Evolutionary conservation across 2,113 vertebrate species (phyloP), one percentile per base, ranked within the genome.

Genomic region (Melanostigma gelatinosum): DNA sequence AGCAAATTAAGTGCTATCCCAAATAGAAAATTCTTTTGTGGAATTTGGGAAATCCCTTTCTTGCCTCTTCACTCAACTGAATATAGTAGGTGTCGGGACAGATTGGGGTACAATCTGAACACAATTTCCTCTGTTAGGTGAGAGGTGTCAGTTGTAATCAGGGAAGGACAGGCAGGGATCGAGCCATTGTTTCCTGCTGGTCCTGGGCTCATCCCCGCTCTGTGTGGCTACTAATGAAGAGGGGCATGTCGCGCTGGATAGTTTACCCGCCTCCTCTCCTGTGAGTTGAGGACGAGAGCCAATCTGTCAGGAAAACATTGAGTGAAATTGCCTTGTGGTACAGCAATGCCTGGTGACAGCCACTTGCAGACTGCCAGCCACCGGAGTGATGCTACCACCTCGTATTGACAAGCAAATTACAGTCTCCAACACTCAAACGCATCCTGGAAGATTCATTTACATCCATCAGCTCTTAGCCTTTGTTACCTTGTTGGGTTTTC

Each of bases 401-500:
- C 94, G 95, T 92, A 95, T 96, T 98, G 97, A 97, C 96, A 97
- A 97, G 97, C 96, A 97, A 98, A 98, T 98, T 96, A 96, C 95
- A 92, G 87, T 93, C 94, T 95, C 94, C 95, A 79, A 87, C 96
- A 96, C 94, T 96, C 94, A 96, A 96, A 96, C 93, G 93, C 94
- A 95, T 93, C 93, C 91, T 91, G 91, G 79, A 80, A 87, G 32
- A 96, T 96, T 97, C 96, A 97, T 97, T 97, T 95, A 96, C 95
- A 96, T 95, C 94, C 93, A 94, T 94, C 93, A 94, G 94, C 92
- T 93, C 84, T 70, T 94, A 94, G 91, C 88, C 92, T 96, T 95
- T 94, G 88, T 93, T 88, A 92, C 93, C 94, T 89, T 68, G 82
- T 74, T 85, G 85, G 78, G 78, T 85, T 91, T 90, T 90, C 70